Percentiles rank a stretch among this genome's conserved stretches.
Evolutionary conservation across 2,888 invertebrate genomes (phyloP).

Genomic region (Eilema griseolum): DNA sequence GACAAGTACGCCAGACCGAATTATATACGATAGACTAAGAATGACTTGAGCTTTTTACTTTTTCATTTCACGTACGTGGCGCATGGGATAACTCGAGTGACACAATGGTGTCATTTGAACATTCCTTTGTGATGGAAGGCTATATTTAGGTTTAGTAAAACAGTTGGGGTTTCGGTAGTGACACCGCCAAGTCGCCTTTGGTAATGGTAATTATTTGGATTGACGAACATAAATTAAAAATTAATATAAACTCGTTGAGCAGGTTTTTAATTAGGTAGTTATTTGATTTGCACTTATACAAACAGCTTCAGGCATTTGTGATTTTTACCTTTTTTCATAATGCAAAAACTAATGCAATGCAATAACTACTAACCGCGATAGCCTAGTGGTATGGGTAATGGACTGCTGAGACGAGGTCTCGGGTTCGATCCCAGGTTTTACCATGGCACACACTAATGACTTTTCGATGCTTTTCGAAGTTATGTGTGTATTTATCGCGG

Average conservation of each 20-base stretch:
- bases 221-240: background rate
- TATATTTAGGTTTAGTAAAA: background rate
- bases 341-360: too few species aligned
- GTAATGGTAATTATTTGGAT: background rate
- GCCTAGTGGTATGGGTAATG: too few species aligned
- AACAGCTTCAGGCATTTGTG: too few species aligned
- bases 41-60: background rate
- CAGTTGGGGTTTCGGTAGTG: background rate
- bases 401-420: too few species aligned
- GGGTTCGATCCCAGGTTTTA: too few species aligned
- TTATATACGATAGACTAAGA: background rate
- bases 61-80: background rate
- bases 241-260: background rate
- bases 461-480: too few species aligned
- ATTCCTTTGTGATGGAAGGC: background rate
- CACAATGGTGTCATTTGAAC: background rate
- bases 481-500: too few species aligned
- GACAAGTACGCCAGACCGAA: background rate
- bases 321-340: too few species aligned
- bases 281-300: background rate
- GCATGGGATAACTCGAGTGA: constrained; percentile 1
- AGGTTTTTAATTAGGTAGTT: background rate
- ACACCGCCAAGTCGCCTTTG: background rate
- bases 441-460: too few species aligned
- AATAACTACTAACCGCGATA: too few species aligned